Percentiles rank a stretch among this genome's conserved stretches.
Evolutionary conservation across 2,888 invertebrate species (phyloP).

Genomic region (Chelonus formosanus): DNA sequence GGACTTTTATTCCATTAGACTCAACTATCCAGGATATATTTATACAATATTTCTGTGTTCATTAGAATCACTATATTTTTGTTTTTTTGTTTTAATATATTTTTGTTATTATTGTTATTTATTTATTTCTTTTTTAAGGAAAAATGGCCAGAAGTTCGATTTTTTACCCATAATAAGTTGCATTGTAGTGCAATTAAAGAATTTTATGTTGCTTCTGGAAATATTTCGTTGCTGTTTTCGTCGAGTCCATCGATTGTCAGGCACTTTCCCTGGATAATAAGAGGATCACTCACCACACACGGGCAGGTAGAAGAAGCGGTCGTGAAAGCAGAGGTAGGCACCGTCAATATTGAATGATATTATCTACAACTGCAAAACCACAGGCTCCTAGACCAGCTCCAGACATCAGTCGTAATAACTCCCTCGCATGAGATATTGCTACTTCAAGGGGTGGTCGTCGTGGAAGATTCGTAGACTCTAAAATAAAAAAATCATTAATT

Average conservation of each 20-base stretch:
- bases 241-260: slow-evolving; percentile 51
- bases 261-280: slow-evolving; percentile 48
- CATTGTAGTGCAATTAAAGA: not conserved
- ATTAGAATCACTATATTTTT: too few species aligned
- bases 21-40: not conserved
- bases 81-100: not conserved
- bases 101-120: not conserved
- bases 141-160: too few species aligned
- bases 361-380: slow-evolving; percentile 92
- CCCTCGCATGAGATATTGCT: slow-evolving; percentile 88
- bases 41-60: too few species aligned
- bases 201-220: slow-evolving; percentile 42
- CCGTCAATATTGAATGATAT: slow-evolving; percentile 78
- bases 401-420: slow-evolving; percentile 90
- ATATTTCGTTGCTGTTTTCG: slow-evolving; percentile 47
- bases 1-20: not conserved
- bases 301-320: slow-evolving; percentile 60
- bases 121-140: too few species aligned
- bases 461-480: slow-evolving; percentile 91
- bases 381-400: slow-evolving; percentile 89
- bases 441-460: slow-evolving; percentile 93
- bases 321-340: slow-evolving; percentile 61
- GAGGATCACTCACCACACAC: slow-evolving; percentile 58
- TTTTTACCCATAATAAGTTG: not conserved
- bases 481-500: slow-evolving; percentile 29